Conservation (phyloP, 2,113 vertebrate genomes). For the Phyllopteryx taeniolatus region DNA sequence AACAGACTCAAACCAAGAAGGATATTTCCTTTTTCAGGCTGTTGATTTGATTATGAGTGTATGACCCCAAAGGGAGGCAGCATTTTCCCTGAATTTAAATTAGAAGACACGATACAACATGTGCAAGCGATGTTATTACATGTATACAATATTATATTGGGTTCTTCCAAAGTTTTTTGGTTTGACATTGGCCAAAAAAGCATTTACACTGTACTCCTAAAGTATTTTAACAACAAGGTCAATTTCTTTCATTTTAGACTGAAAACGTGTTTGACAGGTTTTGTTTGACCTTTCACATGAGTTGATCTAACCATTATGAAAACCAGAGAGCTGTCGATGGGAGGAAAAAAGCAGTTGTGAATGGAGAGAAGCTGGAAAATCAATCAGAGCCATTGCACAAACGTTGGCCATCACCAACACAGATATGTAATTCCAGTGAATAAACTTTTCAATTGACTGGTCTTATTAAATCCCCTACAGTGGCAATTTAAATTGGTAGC, state of each 20-base stretch:
- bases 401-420: not conserved
- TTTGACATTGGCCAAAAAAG: not conserved
- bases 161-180: not conserved
- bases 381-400: not conserved
- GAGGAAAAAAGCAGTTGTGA: not conserved
- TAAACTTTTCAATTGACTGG: constrained; percentile 21
- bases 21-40: constrained; percentile 5
- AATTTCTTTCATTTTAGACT: not conserved
- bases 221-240: not conserved
- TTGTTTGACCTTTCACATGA: not conserved
- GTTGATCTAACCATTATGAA: not conserved
- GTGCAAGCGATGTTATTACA: not conserved
- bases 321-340: not conserved
- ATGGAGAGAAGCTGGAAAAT: not conserved
- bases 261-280: not conserved
- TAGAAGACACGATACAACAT: not conserved
- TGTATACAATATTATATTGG: not conserved
- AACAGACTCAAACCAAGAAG: not conserved
- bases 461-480: not conserved
- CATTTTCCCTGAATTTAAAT: not conserved
- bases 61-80: not conserved
- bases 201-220: not conserved
- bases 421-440: not conserved
- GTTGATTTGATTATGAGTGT: constrained; percentile 14
- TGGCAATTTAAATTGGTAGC: constrained; percentile 4